Base-by-base conservation (phyloP, 2,113 vertebrate species). In the Hydrolagus affinis region DNA sequence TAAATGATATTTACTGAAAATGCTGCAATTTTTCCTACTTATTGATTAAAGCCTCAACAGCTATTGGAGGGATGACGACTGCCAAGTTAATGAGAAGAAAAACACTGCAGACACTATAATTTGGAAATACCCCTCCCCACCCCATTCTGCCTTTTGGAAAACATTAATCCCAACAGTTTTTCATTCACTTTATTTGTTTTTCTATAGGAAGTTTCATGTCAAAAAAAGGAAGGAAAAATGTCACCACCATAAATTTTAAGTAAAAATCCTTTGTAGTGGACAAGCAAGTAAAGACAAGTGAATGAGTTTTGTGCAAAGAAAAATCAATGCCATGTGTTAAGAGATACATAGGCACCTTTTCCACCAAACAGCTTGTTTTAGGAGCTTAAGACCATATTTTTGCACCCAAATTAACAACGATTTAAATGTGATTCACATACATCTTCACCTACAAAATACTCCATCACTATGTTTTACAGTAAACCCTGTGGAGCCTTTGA, bases 271-370 rank as follows among this genome's bases (percentile, higher is more conserved):
- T 83, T 83, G 78, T 83, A 83, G 78, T 62, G 30, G 78, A 32
- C 64, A 83, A 83, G 62, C 28, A 28, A 44, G 44, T 6, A 44
- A 44, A 80, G 77, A 80, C 77, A 80, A 83, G 77, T 64, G 77
- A 80, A 80, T 64, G 77, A 25, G 15, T 66, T 66, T 28, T 66
- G 78, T 83, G 28, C 23, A 83, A 83, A 59, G 28, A 68, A 44
- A 83, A 83, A 83, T 83, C 78, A 83, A 66, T 83, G 60, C 78
- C 78, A 83, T 83, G 78, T 83, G 78, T 83, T 66, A 10, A 64
- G 62, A 83, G 62, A 83, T 66, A 66, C 62, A 64, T 64, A 60
- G 56, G 76, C 76, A 30, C 59, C 59, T 28, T 80, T 80, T 80
- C 25, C 59, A 83, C 62, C 78, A 60, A 19, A 15, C 30, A 23